phyloP scores from a whole-genome alignment of 1,140 invertebrate species.

The Helicoverpa armigera region DNA sequence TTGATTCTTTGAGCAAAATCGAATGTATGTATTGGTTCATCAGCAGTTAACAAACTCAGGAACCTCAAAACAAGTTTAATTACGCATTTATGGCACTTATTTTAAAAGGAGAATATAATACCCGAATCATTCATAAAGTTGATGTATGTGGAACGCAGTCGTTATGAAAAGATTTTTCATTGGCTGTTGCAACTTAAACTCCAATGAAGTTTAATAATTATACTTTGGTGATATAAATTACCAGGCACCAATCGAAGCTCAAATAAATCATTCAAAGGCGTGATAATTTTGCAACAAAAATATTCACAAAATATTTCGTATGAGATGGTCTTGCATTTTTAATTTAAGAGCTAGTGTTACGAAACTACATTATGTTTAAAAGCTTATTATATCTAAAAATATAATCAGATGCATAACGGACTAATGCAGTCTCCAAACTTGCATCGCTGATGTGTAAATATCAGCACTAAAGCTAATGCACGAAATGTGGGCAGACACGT shows the following conservation, averaged over 20 bases:
- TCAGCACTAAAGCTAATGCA: slow-evolving; percentile 60
- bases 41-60: too few relatives aligned
- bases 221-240: slow-evolving; percentile 37
- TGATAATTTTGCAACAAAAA: slow-evolving; percentile 36
- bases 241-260: slow-evolving; percentile 18
- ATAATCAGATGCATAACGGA: slow-evolving; percentile 70
- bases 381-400: slow-evolving; percentile 47
- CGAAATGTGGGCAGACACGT: slow-evolving; percentile 77
- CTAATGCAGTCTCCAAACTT: slow-evolving; percentile 68
- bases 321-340: background rate
- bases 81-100: background rate
- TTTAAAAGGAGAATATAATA: slow-evolving; percentile 11
- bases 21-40: too few relatives aligned
- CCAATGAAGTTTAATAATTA: slow-evolving; percentile 21
- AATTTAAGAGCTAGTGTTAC: slow-evolving; percentile 19
- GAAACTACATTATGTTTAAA: slow-evolving; percentile 22
- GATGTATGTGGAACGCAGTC: slow-evolving; percentile 36
- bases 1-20: too few relatives aligned
- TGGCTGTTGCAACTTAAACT: slow-evolving; percentile 8
- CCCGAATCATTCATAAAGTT: slow-evolving; percentile 27
- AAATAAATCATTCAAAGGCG: slow-evolving; percentile 29
- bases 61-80: background rate
- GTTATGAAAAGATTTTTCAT: slow-evolving; percentile 42
- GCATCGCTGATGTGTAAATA: slow-evolving; percentile 71
- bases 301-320: slow-evolving; percentile 25